Conservation (phyloP, 2,888 invertebrate genomes). For the Napeogenes sylphis region DNA sequence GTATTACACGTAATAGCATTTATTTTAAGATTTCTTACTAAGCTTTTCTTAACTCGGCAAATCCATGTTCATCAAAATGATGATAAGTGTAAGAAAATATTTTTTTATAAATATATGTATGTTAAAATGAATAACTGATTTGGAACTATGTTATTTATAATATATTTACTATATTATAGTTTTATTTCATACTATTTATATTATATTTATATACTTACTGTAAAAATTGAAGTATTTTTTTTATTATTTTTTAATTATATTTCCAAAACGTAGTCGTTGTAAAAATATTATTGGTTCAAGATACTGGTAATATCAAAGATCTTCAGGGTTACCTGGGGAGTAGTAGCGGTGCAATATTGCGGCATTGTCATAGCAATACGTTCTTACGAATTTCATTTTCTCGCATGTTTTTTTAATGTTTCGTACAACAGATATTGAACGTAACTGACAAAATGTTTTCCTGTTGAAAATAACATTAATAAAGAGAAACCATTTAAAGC, state of each 20-base stretch:
- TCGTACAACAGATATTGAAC: background rate
- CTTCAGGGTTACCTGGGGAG: constrained; percentile 3
- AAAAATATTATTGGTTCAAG: background rate
- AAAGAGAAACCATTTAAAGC: background rate
- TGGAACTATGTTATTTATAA: no score
- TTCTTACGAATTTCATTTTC: constrained; percentile 2
- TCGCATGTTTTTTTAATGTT: background rate
- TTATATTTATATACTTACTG: no score
- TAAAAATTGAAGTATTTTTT: no score
- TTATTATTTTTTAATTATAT: background rate
- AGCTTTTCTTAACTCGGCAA: no score
- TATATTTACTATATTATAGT: no score
- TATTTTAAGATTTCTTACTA: no score
- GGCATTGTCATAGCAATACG: constrained; percentile 3
- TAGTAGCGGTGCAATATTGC: background rate
- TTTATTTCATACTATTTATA: no score
- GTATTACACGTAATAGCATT: no score
- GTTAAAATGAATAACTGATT: no score
- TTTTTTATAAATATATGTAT: no score
- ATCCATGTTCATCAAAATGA: no score
- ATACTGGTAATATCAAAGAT: background rate
- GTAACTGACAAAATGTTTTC: background rate
- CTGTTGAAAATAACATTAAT: background rate
- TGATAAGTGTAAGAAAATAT: no score
- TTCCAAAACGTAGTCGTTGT: background rate